Conservation (phyloP, 2,113 vertebrate species). For the Pedionomus torquatus region DNA sequence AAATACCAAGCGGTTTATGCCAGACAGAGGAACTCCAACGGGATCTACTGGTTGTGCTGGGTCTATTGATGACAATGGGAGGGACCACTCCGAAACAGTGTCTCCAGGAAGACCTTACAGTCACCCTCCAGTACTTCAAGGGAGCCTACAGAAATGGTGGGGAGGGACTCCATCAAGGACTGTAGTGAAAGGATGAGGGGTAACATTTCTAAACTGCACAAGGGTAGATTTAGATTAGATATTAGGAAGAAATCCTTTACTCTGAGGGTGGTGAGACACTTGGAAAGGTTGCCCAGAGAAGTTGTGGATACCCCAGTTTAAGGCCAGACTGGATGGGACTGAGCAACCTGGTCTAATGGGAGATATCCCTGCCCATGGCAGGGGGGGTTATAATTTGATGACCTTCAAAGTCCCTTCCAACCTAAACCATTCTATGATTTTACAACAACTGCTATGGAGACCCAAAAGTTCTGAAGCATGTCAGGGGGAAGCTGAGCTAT, state of each 20-base stretch:
- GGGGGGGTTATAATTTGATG: neutral
- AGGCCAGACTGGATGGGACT: neutral
- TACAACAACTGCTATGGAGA: neutral
- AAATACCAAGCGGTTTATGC: neutral
- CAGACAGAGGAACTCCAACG: neutral
- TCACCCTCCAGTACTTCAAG: neutral
- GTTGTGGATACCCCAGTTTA: neutral
- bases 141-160: neutral
- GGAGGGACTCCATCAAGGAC: neutral
- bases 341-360: neutral
- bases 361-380: neutral
- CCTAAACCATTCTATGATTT: neutral
- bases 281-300: neutral
- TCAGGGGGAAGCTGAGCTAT: neutral
- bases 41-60: neutral
- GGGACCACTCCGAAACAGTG: neutral
- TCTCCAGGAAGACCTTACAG: neutral
- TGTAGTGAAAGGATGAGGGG: neutral
- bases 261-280: neutral
- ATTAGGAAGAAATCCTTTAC: neutral
- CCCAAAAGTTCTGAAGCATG: rapidly evolving
- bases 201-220: neutral
- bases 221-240: neutral
- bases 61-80: neutral
- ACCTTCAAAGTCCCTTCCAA: neutral